phyloP scores from a whole-genome alignment of 1,140 invertebrate species.

The Probaryconus sp. region DNA sequence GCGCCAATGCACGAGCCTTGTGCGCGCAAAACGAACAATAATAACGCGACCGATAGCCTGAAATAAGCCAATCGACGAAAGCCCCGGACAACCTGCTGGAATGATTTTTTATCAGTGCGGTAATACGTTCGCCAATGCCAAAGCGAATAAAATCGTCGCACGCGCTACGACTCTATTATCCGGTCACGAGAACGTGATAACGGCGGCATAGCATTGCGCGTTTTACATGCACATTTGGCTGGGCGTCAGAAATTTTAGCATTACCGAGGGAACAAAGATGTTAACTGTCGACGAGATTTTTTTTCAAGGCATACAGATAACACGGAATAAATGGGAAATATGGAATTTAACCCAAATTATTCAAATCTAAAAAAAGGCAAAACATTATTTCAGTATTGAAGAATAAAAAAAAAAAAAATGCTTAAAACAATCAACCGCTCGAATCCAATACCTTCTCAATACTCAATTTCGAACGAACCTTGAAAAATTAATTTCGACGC shows the following conservation, averaged over 20 bases:
- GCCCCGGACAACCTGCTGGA: constrained; percentile 3
- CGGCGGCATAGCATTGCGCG: constrained; percentile 36
- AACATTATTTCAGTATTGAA: no score
- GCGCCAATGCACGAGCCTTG: constrained; percentile 40
- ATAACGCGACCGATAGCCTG: no score
- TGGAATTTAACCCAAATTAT: no score
- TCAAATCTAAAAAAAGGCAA: no score
- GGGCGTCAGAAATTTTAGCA: constrained; percentile 40
- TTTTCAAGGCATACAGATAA: constrained; percentile 26
- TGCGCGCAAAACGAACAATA: constrained; percentile 12
- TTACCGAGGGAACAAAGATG: constrained; percentile 18
- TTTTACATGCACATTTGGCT: constrained; percentile 50
- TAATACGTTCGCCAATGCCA: constrained; percentile 24
- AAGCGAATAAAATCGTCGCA: constrained; percentile 47
- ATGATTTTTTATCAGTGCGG: constrained; percentile 23
- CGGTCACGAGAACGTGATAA: constrained; percentile 50
- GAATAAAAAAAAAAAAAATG: no score
- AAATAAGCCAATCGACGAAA: neutral
- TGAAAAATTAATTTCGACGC: no score
- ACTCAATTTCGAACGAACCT: no score
- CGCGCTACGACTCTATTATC: constrained; percentile 54
- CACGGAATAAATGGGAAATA: no score
- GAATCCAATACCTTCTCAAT: no score
- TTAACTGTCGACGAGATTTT: constrained; percentile 32
- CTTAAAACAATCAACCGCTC: no score